Conservation (phyloP, 2,888 invertebrate genomes). For the Diloba caeruleocephala region DNA sequence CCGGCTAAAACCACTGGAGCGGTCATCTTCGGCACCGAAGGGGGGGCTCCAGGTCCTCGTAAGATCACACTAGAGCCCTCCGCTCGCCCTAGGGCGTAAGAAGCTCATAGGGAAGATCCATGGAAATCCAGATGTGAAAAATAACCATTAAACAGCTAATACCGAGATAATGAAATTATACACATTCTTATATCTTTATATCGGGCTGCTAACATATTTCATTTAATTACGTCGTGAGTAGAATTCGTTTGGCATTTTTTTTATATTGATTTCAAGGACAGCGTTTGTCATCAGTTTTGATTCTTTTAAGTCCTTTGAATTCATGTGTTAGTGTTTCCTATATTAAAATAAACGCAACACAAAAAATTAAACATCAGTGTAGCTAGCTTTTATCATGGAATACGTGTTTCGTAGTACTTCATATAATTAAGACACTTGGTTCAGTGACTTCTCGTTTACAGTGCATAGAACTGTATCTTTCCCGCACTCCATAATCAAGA, state of each 20-base stretch:
- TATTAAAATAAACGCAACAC: no score
- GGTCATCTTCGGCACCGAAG: no score
- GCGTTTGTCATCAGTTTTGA: not conserved
- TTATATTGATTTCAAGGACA: not conserved
- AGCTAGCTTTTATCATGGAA: not conserved
- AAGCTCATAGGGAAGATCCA: no score
- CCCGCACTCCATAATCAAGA: slow-evolving; percentile 59
- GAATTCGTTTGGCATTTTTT: not conserved
- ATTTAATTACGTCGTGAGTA: not conserved
- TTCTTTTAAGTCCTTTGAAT: not conserved
- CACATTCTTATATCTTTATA: not conserved
- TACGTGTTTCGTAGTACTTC: not conserved
- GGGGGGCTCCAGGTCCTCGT: no score
- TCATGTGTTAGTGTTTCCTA: not conserved
- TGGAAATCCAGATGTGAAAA: no score
- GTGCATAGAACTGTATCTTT: slow-evolving; percentile 51
- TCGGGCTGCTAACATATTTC: not conserved
- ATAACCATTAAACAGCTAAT: not conserved
- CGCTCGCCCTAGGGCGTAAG: no score
- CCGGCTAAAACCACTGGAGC: no score
- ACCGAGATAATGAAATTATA: not conserved
- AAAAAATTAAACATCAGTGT: no score
- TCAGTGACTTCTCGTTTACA: slow-evolving; percentile 44
- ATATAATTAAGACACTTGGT: slow-evolving; percentile 38
- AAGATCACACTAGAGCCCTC: no score